These are phyloP conservation scores for Arbacia lixula DNA, from an alignment of 53 echinoderm and acorn worm genomes.

Conservation along the genomic window DNA sequence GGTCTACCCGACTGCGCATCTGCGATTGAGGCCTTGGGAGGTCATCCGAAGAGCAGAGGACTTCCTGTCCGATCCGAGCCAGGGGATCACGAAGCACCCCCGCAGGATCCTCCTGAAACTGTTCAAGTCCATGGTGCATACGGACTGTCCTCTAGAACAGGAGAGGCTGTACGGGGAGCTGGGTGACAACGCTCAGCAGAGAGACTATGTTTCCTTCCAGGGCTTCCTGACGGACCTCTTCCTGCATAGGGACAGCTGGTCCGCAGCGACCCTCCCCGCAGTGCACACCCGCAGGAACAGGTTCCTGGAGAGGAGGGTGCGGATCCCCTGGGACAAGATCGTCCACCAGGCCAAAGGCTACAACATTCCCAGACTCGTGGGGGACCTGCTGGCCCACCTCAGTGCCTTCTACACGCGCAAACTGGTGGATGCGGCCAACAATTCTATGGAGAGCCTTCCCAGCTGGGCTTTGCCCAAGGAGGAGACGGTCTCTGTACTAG, in stretches of 20 bases:
- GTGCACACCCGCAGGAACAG: constrained; percentile 51
- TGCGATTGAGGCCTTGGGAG: neutral
- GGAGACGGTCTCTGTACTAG: neutral
- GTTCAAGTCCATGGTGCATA: constrained; percentile 64
- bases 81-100: constrained; percentile 38
- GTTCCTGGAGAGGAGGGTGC: constrained; percentile 41
- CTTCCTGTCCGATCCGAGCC: constrained; percentile 53
- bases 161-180: constrained; percentile 31
- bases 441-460: constrained; percentile 24
- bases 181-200: neutral
- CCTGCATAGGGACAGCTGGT: constrained; percentile 18
- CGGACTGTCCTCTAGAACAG: constrained; percentile 39
- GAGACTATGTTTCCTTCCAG: neutral
- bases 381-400: constrained; percentile 53
- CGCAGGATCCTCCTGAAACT: constrained; percentile 58
- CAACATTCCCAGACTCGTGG: constrained; percentile 55
- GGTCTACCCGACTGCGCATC: constrained; percentile 1
- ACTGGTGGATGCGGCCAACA: constrained; percentile 65
- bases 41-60: constrained; percentile 1
- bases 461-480: neutral
- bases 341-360: constrained; percentile 63
- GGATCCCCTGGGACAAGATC: constrained; percentile 63
- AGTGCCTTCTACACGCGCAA: constrained; percentile 63
- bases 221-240: neutral
- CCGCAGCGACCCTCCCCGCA: too few species aligned